Evolutionary conservation across 2,888 invertebrate species (phyloP).

Genomic region (Lasiommata megera): DNA sequence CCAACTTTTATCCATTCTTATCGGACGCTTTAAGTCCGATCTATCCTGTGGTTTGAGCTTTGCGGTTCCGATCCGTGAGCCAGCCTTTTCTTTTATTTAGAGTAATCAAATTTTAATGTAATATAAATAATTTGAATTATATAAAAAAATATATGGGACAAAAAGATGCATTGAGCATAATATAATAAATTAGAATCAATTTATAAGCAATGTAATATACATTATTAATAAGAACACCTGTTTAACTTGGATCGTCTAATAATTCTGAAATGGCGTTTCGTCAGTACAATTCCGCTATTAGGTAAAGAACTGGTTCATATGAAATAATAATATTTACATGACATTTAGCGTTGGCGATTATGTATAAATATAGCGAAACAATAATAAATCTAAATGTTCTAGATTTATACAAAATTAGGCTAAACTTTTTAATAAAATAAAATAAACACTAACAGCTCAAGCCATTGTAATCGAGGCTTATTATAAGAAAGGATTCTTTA

Average conservation of each 20-base stretch:
- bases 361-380: background rate
- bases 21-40: no score
- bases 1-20: no score
- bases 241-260: conserved; percentile 1
- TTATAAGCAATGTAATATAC: background rate
- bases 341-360: background rate
- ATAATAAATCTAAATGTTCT: background rate
- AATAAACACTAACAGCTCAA: no score
- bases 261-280: background rate
- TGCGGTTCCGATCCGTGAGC: no score
- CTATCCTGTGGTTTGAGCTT: no score
- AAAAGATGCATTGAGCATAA: background rate
- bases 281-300: conserved; percentile 39
- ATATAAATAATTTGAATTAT: background rate
- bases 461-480: no score
- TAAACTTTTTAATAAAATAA: background rate
- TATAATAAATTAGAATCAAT: background rate
- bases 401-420: background rate
- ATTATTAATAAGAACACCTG: conserved; percentile 9
- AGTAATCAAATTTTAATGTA: background rate
- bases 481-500: no score
- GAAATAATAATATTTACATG: conserved; percentile 33
- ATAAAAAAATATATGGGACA: background rate
- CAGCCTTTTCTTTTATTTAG: no score
- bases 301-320: conserved; percentile 38